Base-by-base conservation (phyloP, 1,140 invertebrate genomes). In the Anastatus disparis region DNA sequence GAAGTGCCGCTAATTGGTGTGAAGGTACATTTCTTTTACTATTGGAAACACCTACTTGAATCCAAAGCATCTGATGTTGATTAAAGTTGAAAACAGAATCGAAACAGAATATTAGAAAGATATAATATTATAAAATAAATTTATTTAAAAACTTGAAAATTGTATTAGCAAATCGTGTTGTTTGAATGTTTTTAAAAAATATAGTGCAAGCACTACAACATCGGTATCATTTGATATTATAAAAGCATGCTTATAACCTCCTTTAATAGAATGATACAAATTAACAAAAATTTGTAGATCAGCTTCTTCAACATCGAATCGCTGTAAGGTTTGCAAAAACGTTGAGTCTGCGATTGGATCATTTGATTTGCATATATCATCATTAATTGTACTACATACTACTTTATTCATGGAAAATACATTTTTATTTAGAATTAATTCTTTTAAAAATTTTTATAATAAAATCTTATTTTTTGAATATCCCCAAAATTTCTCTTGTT, bases 211-310 rank as follows among this genome's bases (percentile, higher is more conserved):
- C 15, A 46, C 38, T 26, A 61, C 27, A 17, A 46, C 58, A 61
- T 61, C 58, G 0, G 58, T 61, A 44, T 61, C 58, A 15, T 20
- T 44, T 46, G 40, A 61, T 7, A 61, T 26, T 15, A 61, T 13
- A 29, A n/a, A 42, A 44, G 44, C 44, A 61, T 46, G 44, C n/a
- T 44, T 46, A 29, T 20, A 61, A 15, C 38, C 40, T 13, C 26
- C 8, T 15, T 26, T 24, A 3, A 29, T 13, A n/a, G 42, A 22
- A 26, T 61, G 58, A 26, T 61, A 24, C 1, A 61, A 44, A 13
- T 46, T 38, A 4, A 61, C 6, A 2, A 61, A 27, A 13, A 61
- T 61, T 61, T 61, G 38, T 13, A 27, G 2, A 42, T 61, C 40
- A 4, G 40, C 40, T 17, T 61, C 58, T 61, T 61, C 58, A 15